Evolutionary conservation across 2,113 vertebrate species (phyloP).

Genomic region (Macquaria australasica): DNA sequence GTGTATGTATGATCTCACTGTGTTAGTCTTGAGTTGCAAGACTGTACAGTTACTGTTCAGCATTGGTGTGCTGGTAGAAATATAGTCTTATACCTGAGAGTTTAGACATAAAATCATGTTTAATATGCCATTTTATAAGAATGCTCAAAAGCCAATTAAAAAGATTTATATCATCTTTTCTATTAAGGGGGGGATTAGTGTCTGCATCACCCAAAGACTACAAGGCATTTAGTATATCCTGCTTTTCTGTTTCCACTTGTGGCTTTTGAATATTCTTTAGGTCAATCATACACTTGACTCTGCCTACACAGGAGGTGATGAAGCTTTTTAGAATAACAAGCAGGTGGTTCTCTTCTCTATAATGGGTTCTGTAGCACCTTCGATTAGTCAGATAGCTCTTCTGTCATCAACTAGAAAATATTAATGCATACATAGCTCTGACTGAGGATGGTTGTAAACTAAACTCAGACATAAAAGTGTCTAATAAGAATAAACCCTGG

Average conservation of each 20-base stretch:
- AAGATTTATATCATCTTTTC: neutral
- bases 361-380: constrained; percentile 14
- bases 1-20: constrained; percentile 32
- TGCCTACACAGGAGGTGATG: neutral
- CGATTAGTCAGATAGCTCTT: constrained; percentile 6
- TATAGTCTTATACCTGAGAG: neutral
- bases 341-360: constrained; percentile 22
- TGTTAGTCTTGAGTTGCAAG: constrained; percentile 15
- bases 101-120: neutral
- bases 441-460: neutral
- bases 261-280: constrained; percentile 18
- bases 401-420: neutral
- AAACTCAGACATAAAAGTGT: constrained; percentile 2
- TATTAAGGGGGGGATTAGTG: neutral
- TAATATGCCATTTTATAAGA: neutral
- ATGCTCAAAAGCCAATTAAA: neutral
- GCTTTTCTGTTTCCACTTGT: constrained; percentile 20
- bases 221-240: constrained; percentile 25
- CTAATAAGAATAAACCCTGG: neutral
- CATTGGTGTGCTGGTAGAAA: neutral
- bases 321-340: constrained; percentile 10
- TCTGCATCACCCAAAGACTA: neutral
- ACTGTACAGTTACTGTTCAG: constrained; percentile 11
- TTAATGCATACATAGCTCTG: constrained; percentile 16
- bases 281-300: constrained; percentile 1